A percentile compares a stretch with the other conserved stretches of the same genome.
Conservation (phyloP, 2,888 invertebrate species). For the Apamea crenata region DNA sequence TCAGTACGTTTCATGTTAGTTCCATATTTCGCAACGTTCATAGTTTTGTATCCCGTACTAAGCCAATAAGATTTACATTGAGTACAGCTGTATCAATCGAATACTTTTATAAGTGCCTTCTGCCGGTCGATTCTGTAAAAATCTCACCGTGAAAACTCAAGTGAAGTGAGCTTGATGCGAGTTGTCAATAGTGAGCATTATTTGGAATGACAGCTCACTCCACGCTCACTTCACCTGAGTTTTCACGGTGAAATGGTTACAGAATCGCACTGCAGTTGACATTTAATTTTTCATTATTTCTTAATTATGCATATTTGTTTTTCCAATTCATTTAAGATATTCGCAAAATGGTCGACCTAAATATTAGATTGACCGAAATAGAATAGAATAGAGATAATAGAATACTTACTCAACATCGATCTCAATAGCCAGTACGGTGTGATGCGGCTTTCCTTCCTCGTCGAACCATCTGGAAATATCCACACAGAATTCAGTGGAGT, state of each 20-base stretch:
- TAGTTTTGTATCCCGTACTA: background rate
- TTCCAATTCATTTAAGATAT: background rate
- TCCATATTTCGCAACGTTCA: background rate
- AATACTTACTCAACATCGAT: constrained; percentile 84
- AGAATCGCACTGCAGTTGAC: no score
- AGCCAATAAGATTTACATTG: background rate
- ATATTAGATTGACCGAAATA: background rate
- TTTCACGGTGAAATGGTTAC: no score
- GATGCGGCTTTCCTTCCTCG: constrained; percentile 85
- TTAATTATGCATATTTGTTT: background rate
- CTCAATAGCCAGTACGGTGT: constrained; percentile 83
- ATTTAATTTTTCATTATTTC: background rate
- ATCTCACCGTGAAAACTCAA: no score
- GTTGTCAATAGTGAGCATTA: no score
- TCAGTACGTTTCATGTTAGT: background rate
- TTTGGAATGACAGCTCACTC: no score
- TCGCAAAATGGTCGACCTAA: background rate
- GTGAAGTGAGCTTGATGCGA: no score
- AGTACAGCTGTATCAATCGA: background rate
- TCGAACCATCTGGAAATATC: constrained; percentile 83
- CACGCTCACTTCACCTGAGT: no score
- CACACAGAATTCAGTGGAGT: background rate
- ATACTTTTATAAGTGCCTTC: background rate
- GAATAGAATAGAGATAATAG: background rate
- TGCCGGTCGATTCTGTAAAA: no score